phyloP scores from a whole-genome alignment of 2,797 vertebrate species.

The Megaceryle alcyon region DNA sequence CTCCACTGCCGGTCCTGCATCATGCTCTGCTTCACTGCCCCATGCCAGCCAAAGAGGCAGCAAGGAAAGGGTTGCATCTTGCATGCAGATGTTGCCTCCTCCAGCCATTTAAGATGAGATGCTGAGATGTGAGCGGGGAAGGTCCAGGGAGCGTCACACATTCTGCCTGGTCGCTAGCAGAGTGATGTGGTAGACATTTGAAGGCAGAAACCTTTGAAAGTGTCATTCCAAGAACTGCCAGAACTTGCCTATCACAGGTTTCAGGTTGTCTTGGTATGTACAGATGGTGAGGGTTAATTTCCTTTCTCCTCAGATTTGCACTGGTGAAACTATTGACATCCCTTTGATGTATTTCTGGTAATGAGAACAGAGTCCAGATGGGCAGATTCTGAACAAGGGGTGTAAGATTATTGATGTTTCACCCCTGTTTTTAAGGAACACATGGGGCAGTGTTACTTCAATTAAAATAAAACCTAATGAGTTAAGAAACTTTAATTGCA shows the following conservation, averaged over 20 bases:
- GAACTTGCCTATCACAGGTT: neutral
- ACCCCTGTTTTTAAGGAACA: neutral
- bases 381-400: neutral
- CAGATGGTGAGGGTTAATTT: neutral
- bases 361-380: neutral
- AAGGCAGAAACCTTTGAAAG: neutral
- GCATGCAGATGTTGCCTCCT: neutral
- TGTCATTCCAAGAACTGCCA: neutral
- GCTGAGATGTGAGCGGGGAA: neutral
- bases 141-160: neutral
- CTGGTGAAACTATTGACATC: neutral
- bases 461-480: neutral
- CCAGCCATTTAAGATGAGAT: neutral
- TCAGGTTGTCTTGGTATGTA: neutral
- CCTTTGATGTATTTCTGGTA: neutral
- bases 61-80: neutral
- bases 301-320: neutral
- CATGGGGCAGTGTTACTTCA: neutral
- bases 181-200: rapidly evolving
- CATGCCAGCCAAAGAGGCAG: neutral
- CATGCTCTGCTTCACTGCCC: rapidly evolving
- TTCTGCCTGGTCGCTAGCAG: neutral
- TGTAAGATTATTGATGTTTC: neutral
- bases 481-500: neutral
- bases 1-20: neutral